Conservation (phyloP, 2,113 vertebrate genomes). For the Uropsilus gracilis region DNA sequence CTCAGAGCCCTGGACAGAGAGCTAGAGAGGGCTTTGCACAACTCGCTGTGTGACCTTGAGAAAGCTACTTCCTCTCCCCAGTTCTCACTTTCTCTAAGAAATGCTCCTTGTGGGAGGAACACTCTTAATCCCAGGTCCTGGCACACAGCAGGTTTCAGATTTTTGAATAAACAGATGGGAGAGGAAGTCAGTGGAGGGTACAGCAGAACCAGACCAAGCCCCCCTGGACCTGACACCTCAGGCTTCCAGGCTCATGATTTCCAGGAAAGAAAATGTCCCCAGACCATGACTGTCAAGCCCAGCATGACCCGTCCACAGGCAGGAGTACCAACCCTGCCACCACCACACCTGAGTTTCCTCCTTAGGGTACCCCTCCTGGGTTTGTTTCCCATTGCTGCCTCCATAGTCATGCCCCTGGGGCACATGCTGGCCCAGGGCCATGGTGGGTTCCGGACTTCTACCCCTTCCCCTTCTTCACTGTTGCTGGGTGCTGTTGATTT, state of each 20-base stretch:
- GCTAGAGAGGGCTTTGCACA: background rate
- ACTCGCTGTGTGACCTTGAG: background rate
- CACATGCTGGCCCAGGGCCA: constrained; percentile 73
- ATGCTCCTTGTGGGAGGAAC: background rate
- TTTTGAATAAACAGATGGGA: background rate
- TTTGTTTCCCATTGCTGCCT: constrained; percentile 78
- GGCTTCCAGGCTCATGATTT: background rate
- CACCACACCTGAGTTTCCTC: constrained; percentile 70
- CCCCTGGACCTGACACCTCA: background rate
- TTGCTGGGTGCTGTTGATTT: constrained; percentile 83
- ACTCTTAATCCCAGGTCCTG: background rate
- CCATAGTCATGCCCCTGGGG: constrained; percentile 64
- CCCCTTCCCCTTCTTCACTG: constrained; percentile 81
- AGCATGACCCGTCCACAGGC: background rate
- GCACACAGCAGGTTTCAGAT: background rate
- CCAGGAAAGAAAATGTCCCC: background rate
- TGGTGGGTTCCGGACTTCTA: constrained; percentile 66
- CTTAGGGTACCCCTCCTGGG: background rate
- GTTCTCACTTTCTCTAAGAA: background rate
- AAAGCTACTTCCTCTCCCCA: background rate
- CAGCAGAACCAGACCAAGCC: background rate
- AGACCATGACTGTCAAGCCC: background rate
- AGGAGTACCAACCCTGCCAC: background rate
- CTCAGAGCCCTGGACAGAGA: background rate
- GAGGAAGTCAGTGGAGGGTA: background rate